A percentile compares a stretch with the other conserved stretches of the same genome.
Conservation (phyloP, 2,113 vertebrate species). For the Pipa parva region DNA sequence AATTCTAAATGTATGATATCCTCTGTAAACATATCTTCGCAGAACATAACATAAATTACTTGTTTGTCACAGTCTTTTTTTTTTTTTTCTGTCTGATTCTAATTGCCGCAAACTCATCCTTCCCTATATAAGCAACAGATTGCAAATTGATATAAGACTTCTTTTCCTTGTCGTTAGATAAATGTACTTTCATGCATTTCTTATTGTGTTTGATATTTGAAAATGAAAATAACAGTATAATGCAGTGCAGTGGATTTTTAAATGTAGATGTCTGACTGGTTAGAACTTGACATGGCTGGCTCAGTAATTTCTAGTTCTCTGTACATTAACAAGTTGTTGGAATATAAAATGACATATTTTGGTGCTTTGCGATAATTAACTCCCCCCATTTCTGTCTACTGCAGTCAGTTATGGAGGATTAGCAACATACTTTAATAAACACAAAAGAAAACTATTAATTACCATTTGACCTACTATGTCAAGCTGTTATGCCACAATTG, state of each 20-base stretch:
- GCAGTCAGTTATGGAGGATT: constrained; percentile 43
- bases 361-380: constrained; percentile 24
- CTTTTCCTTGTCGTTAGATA: constrained; percentile 26
- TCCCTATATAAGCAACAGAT: constrained; percentile 33
- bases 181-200: constrained; percentile 29
- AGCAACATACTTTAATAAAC: constrained; percentile 49
- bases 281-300: not conserved
- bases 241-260: not conserved
- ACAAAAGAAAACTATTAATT: constrained; percentile 51
- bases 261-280: not conserved
- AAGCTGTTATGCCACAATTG: constrained; percentile 46
- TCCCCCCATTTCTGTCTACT: constrained; percentile 13
- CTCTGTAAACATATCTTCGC: constrained; percentile 15
- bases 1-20: constrained; percentile 25
- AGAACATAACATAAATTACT: not conserved
- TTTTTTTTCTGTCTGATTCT: constrained; percentile 21
- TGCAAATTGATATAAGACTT: constrained; percentile 29
- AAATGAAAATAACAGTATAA: not conserved
- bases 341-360: constrained; percentile 12
- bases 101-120: constrained; percentile 33
- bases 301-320: not conserved
- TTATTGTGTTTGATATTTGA: constrained; percentile 17
- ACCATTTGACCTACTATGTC: constrained; percentile 43
- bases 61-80: not conserved
- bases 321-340: constrained; percentile 22